Evolutionary conservation across 2,888 invertebrate genomes (phyloP), one percentile per base, ranked within the genome.

Genomic region (Andrena chrysosceles): DNA sequence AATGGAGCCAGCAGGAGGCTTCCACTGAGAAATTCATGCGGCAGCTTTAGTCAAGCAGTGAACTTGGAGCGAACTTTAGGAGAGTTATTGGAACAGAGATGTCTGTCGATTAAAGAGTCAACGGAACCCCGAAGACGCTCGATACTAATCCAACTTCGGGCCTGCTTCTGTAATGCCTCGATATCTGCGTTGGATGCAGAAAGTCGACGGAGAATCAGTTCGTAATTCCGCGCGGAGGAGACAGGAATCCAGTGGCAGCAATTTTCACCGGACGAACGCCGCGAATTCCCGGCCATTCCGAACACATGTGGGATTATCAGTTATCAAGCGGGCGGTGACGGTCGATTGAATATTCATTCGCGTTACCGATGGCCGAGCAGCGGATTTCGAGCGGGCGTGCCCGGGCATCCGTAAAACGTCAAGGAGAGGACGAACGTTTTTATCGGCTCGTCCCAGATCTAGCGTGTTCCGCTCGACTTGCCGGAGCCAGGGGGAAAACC

Each of bases 331-430:
- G 33, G 42, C 52, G 16, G 23, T 26, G 69, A 68, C 56, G 71
- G 63, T 16, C 68, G 76, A 33, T 35, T 73, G 82, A 83, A 83
- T 83, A 82, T 82, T 82, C 82, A 77, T 77, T 73, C 77, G 63
- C 72, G 63, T 62, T 77, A 20, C 59, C 69, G 52, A 70, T 52
- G 77, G 56, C 29, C 68, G 63, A 68, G 71, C 48, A 75, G 62
- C 52, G 52, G 16, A 69, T 64, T 63, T 48, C 74, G 52, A 59
- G 35, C 59, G 20, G 26, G 31, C 81, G 74, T 70, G 81, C 16
- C 29, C 26, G 75, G 54, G 66, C 64, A 62, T 70, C 62, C 75
- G 66, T 81, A 66, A 68, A 76, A 80, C 80, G 33, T 60, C 42
- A 29, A 71, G 42, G 26, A 63, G 48, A 48, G 66, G 52, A 26